These are phyloP conservation scores for Solea senegalensis DNA, from an alignment of 2,113 vertebrate genomes.

Conservation along the genomic window DNA sequence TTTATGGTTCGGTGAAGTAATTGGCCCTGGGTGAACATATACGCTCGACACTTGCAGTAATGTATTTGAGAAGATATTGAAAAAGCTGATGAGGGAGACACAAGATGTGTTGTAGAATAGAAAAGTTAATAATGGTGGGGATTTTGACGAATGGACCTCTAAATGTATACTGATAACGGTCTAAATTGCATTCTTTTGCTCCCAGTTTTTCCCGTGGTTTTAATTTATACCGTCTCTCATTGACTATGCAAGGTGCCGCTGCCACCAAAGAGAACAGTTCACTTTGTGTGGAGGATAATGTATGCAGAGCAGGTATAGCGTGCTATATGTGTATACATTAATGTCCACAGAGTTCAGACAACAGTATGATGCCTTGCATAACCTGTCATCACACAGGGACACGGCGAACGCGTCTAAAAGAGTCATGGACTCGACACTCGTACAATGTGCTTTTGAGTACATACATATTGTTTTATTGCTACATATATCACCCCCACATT, in stretches of 20 bases:
- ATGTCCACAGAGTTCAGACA: slow-evolving; percentile 52
- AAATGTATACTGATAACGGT: slow-evolving; percentile 81
- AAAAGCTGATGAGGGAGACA: slow-evolving; percentile 82
- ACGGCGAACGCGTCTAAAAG: slow-evolving; percentile 53
- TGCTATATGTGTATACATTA: slow-evolving; percentile 15
- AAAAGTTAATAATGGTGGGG: slow-evolving; percentile 82
- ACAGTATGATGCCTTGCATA: slow-evolving; percentile 31
- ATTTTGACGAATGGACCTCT: slow-evolving; percentile 83
- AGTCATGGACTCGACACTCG: slow-evolving; percentile 67
- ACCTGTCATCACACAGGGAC: slow-evolving; percentile 57
- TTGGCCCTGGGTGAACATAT: slow-evolving; percentile 77
- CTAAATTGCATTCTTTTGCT: slow-evolving; percentile 80
- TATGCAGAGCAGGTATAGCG: too few relatives aligned
- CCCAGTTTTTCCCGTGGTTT: slow-evolving; percentile 64
- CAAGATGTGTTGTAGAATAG: slow-evolving; percentile 81
- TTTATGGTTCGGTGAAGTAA: slow-evolving; percentile 78
- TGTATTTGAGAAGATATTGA: slow-evolving; percentile 83
- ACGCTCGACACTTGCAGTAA: slow-evolving; percentile 73
- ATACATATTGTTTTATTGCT: slow-evolving; percentile 83
- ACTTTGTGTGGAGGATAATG: slow-evolving; percentile 20
- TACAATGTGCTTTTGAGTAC: slow-evolving; percentile 76
- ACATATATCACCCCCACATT: slow-evolving; percentile 82
- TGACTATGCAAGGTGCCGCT: slow-evolving; percentile 72
- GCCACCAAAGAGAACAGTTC: slow-evolving; percentile 55
- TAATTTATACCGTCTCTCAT: slow-evolving; percentile 79